Evolutionary conservation across 2,113 vertebrate species (phyloP), one percentile per base, ranked within the genome.

Genomic region (Psittacula cyanocephala): DNA sequence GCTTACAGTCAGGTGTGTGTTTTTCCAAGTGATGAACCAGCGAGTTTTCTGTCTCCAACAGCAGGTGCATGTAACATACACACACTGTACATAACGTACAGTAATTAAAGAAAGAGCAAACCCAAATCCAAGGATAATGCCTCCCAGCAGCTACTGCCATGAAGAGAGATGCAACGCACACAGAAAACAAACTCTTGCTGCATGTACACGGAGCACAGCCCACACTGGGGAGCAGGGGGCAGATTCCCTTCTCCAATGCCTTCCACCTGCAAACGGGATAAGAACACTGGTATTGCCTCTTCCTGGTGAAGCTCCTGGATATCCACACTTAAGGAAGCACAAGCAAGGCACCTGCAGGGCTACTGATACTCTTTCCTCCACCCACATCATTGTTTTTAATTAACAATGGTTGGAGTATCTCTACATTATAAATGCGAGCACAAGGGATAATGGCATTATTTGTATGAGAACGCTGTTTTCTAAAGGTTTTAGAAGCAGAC

Each of bases 401-500:
- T 67, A 89, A 86, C 25, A 65, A 25, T 14, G 33, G 23, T 2
- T 70, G 37, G 35, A 88, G 16, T 24, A 65, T 17, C 13, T 39
- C 60, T 41, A 60, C n/a, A 23, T 55, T 65, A 17, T 41, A 88
- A 47, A 62, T 24, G 25, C 3, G 3, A 86, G 64, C 27, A 4
- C 28, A 93, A 49, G 37, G 70, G 68, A 80, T 50, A 94, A 81
- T 39, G 63, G 46, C 64, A 77, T 43, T 44, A 74, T 75, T 94
- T 87, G 62, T 60, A 50, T 47, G 39, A 63, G 86, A 69, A 83
- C 78, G 78, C 59, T 81, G 63, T 29, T 46, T 92, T 86, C 79
- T 69, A 57, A 83, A 91, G 19, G 19, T 80, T 80, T 90, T 91
- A 43, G 88, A 95, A 83, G 69, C 14, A 88, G 92, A 63, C 31